Evolutionary conservation across 2,797 vertebrate species (phyloP), one percentile per base, ranked within the genome.

Genomic region (Schizothorax lantsangensis): DNA sequence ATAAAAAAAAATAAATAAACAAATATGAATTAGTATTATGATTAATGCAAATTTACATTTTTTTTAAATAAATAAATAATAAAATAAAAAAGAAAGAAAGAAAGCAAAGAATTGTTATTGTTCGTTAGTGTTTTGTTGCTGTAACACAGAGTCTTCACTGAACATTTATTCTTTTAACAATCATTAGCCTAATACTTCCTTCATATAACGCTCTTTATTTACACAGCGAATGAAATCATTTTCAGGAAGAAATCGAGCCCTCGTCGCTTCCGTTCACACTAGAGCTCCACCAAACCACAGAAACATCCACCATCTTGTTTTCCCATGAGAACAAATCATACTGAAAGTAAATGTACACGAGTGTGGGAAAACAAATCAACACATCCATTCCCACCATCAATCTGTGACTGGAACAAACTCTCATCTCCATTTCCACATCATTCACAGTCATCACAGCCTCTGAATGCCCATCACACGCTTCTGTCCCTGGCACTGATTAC

Each of bases 311-410:
- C 59, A 40, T 14, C 45, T 68, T 74, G 23, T 84, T 59, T 88
- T 88, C 83, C 72, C 87, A 85, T 73, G 86, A 69, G 26, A 72
- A 23, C 79, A 84, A 84, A 84, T 84, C 77, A 80, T 64, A 84
- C 38, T 52, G 54, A 84, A 74, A 30, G 86, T 73, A 81, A 75
- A 83, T 83, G 72, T 21, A 92, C 91, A 89, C 88, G 88, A 19
- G 90, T 92, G 92, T 92, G 92, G 92, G 90, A 92, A 68, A 89
- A 87, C 79, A 89, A 87, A 87, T 91, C 90, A 92, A 84, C 78
- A 87, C 57, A 79, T 83, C 88, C 88, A 88, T 96, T 95, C 94
- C 92, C 94, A 94, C 94, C 92, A 93, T 95, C 92, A 90, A 93
- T 95, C 93, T 93, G 91, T 45, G 38, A 52, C 49, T 89, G 92